These are phyloP conservation scores for Prunella strophiata DNA, from an alignment of 2,797 vertebrate genomes.

Conservation along the genomic window DNA sequence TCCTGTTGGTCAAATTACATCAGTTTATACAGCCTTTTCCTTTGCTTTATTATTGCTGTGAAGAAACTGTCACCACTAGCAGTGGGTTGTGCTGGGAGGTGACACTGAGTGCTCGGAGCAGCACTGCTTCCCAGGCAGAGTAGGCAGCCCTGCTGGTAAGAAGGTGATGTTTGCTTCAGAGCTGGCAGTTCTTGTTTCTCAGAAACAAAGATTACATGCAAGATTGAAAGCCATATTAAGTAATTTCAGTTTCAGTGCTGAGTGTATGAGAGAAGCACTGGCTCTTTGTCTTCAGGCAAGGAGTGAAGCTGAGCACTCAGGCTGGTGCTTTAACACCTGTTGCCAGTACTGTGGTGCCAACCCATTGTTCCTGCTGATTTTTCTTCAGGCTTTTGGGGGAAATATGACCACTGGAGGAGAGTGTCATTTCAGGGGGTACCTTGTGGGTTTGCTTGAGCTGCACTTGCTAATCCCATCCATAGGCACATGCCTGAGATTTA, in stretches of 20 bases:
- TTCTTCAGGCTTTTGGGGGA: neutral
- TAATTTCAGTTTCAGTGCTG: slow-evolving; percentile 4
- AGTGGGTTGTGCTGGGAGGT: neutral
- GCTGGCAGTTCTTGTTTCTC: slow-evolving; percentile 17
- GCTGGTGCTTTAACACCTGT: neutral
- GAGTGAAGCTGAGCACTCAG: neutral
- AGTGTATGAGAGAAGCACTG: neutral
- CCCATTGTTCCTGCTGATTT: neutral
- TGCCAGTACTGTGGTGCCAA: fast-evolving
- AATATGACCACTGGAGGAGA: neutral
- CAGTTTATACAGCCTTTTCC: neutral
- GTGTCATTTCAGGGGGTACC: neutral
- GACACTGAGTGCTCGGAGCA: neutral
- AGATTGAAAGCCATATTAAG: neutral
- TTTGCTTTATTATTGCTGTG: neutral
- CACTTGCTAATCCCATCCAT: neutral
- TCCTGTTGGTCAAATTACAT: neutral
- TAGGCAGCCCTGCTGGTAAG: neutral
- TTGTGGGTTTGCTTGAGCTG: neutral
- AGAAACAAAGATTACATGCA: neutral
- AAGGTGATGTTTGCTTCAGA: neutral
- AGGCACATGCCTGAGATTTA: neutral
- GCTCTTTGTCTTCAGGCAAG: neutral
- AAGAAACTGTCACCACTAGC: neutral
- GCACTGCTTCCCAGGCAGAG: neutral